Conservation (phyloP, 2,888 invertebrate genomes). For the Frankliniella fusca region DNA sequence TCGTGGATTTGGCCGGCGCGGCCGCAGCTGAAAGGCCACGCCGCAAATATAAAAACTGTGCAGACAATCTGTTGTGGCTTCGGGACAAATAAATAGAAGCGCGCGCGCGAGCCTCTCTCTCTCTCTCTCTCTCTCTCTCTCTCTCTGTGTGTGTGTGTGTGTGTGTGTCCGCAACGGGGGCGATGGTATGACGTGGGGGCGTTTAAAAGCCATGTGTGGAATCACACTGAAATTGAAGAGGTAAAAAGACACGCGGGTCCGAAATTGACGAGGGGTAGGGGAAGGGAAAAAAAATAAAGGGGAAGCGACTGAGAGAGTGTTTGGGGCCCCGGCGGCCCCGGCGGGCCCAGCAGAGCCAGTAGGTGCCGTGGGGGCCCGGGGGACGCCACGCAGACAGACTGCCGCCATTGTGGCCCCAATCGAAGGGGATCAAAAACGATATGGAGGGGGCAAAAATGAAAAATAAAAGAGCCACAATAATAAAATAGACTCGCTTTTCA, state of each 20-base stretch:
- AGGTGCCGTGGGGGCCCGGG: too few species aligned
- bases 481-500: too few species aligned
- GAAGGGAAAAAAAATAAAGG: too few species aligned
- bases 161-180: background rate
- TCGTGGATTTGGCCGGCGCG: background rate
- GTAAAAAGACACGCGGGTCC: background rate
- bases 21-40: background rate
- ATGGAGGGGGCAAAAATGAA: too few species aligned
- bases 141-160: background rate
- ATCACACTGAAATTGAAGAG: constrained; percentile 7
- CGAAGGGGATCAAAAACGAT: too few species aligned
- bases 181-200: background rate
- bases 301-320: too few species aligned
- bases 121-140: too few species aligned
- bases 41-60: background rate
- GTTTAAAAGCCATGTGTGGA: background rate
- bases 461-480: too few species aligned
- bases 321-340: too few species aligned
- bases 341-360: too few species aligned
- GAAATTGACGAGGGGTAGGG: background rate
- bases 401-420: too few species aligned
- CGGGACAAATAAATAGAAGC: background rate
- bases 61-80: background rate
- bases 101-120: background rate
- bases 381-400: too few species aligned